Evolutionary conservation across 2,113 vertebrate genomes (phyloP).

Genomic region (Mustelus asterias): DNA sequence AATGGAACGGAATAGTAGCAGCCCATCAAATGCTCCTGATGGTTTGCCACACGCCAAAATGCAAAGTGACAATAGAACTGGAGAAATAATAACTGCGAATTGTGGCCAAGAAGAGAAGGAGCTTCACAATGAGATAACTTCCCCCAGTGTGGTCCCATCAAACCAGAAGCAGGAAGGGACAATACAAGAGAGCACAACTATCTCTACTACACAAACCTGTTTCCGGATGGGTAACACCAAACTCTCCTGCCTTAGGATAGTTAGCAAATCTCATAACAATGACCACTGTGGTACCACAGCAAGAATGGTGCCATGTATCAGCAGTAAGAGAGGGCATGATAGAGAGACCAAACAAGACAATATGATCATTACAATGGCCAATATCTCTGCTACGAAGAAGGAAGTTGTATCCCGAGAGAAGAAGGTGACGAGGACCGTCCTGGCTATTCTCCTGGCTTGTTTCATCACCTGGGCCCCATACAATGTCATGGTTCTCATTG

Average conservation of each 20-base stretch:
- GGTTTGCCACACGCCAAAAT: conserved; percentile 67
- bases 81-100: conserved; percentile 60
- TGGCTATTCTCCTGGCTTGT: conserved; percentile 94
- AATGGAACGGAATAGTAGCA: conserved; percentile 82
- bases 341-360: conserved; percentile 82
- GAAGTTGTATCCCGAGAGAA: conserved; percentile 81
- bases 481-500: conserved; percentile 98
- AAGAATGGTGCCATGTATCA: conserved; percentile 69
- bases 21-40: conserved; percentile 56
- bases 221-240: conserved; percentile 80
- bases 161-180: conserved; percentile 75
- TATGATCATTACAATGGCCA: conserved; percentile 94
- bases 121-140: conserved; percentile 89
- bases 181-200: conserved; percentile 59
- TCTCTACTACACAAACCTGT: conserved; percentile 58
- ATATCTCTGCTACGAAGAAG: conserved; percentile 83
- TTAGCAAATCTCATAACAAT: conserved; percentile 77
- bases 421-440: conserved; percentile 93
- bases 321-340: conserved; percentile 56
- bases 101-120: conserved; percentile 77
- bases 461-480: conserved; percentile 98
- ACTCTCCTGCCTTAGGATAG: conserved; percentile 83
- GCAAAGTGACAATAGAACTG: conserved; percentile 77
- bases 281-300: conserved; percentile 72
- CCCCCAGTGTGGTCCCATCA: conserved; percentile 72